Evolutionary conservation across 2,888 invertebrate species (phyloP), one percentile per base, ranked within the genome.

Genomic region (Catonia carolina): DNA sequence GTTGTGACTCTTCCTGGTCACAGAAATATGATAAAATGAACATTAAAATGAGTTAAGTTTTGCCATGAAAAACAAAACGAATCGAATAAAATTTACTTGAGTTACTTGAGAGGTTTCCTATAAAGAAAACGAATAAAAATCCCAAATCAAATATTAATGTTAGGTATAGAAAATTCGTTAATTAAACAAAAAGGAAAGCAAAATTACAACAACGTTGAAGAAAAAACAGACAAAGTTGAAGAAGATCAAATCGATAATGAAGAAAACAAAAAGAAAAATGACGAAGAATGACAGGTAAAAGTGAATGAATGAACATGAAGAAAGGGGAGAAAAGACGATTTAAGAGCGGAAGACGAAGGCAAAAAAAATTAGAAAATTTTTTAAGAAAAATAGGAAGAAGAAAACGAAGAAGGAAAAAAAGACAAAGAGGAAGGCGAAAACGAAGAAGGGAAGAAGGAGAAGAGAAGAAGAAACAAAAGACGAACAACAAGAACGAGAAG

Each of bases 401-500:
- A 12, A 39, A 6, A 15, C 4, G 17, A 37, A 37, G 22, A 12
- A 27, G 15, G 22, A 10, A 49, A 23, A n/a, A 31, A 27, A 23
- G 31, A 49, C 2, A 27, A 27, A 27, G 27, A 27, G 10, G 20
- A 20, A 49, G 22, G 15, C 2, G n/a, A 17, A n/a, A 14, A 15
- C 2, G 27, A 15, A 15, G 27, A 27, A 8, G 22, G 27, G 27
- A 23, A 49, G 27, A 27, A 49, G 6, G 15, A 7, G 42, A 48
- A 47, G 33, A 39, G 22, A 37, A 58, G 56, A 60, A 47, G 58
- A 62, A 61, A 48, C 52, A 12, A 49, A 57, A 20, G 54, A 59
- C 51, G 60, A 59, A 64, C 61, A 62, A 61, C 59, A 59, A 66
- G 66, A 66, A 60, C 62, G 64, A 65, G 61, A 63, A 52, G 45